Evolutionary conservation across 1,140 invertebrate species (phyloP).

Genomic region (Trichonephila inaurata): DNA sequence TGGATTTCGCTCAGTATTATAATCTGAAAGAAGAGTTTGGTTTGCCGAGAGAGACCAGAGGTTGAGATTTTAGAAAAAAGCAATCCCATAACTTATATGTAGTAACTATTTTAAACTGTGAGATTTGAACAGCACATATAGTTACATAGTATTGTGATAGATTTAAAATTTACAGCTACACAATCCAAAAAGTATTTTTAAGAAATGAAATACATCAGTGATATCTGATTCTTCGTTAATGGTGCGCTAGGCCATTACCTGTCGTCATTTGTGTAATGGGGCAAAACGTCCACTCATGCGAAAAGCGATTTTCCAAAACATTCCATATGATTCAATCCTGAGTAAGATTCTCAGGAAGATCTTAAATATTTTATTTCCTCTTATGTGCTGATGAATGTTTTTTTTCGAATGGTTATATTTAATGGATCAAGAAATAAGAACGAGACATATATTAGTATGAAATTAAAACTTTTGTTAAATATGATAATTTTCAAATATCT

Average conservation of each 20-base stretch:
- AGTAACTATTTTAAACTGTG: neutral
- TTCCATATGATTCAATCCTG: neutral
- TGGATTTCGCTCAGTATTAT: too few relatives aligned
- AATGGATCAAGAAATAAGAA: too few relatives aligned
- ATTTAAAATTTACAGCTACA: neutral
- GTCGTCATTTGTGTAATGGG: constrained; percentile 2
- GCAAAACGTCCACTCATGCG: neutral
- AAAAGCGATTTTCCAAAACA: constrained; percentile 29
- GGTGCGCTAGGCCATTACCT: neutral
- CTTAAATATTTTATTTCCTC: too few relatives aligned
- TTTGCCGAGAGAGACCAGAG: too few relatives aligned
- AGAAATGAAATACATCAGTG: neutral
- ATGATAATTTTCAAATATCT: too few relatives aligned
- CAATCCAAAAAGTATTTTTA: neutral
- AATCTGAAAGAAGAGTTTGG: too few relatives aligned
- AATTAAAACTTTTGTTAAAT: too few relatives aligned
- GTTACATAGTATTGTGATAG: neutral
- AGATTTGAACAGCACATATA: neutral
- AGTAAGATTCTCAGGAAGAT: too few relatives aligned
- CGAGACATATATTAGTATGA: too few relatives aligned
- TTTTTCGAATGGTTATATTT: too few relatives aligned
- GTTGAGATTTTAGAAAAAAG: too few relatives aligned
- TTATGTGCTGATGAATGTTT: too few relatives aligned
- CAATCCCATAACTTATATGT: neutral
- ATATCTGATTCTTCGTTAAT: neutral